phyloP scores from a whole-genome alignment of 2,888 invertebrate species.

The Sialis lutaria region DNA sequence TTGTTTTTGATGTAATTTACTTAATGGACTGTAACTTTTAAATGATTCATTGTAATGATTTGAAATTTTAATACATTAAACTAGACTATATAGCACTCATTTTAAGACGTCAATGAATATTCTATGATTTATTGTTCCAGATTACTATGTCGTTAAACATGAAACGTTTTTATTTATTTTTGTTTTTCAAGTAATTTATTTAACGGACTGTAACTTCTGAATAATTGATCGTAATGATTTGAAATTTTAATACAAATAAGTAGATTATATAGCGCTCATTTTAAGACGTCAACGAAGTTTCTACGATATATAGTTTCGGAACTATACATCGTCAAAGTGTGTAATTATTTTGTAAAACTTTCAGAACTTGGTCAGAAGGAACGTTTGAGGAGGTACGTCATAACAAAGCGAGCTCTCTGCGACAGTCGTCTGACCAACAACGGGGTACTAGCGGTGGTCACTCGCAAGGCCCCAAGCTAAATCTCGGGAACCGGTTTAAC shows the following conservation, averaged over 20 bases:
- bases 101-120: not conserved
- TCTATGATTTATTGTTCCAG: not conserved
- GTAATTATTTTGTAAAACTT: not conserved
- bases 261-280: too few species aligned
- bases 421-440: constrained; percentile 27
- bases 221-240: not conserved
- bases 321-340: too few species aligned
- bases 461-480: constrained; percentile 32
- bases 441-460: constrained; percentile 20
- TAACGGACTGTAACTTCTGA: not conserved
- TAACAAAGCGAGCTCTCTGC: constrained; percentile 28
- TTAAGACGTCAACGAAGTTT: not conserved
- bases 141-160: too few species aligned
- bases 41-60: not conserved
- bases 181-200: too few species aligned
- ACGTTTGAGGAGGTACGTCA: constrained; percentile 40
- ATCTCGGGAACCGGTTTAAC: constrained; percentile 44
- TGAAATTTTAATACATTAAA: too few species aligned
- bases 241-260: too few species aligned
- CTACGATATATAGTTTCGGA: not conserved
- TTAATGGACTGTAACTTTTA: not conserved
- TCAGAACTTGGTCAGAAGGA: constrained; percentile 31
- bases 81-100: too few species aligned
- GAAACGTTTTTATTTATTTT: too few species aligned
- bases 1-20: too few species aligned